Percentiles rank a stretch among this genome's conserved stretches.
These are phyloP conservation scores for Chrysaora quinquecirrha DNA, from an alignment of 30 jellyfish, hydroid and myxozoan genomes.

Conservation along the genomic window DNA sequence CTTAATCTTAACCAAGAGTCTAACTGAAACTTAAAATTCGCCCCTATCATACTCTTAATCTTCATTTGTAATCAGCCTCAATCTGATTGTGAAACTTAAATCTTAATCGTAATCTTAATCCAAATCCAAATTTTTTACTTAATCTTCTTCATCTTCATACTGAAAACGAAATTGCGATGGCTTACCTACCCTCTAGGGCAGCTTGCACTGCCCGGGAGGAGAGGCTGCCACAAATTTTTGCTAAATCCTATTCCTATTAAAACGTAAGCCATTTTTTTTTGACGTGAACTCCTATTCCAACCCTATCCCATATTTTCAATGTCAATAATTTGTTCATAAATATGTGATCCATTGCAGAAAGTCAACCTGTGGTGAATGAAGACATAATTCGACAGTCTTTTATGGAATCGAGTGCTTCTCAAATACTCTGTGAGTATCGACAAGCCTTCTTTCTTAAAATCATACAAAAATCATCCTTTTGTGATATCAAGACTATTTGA, in stretches of 20 bases:
- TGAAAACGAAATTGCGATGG: too few relatives aligned
- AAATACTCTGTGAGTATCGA: slow-evolving; percentile 1
- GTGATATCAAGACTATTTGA: neutral
- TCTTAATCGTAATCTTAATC: too few relatives aligned
- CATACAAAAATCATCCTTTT: too few relatives aligned
- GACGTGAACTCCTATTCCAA: neutral
- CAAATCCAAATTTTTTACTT: too few relatives aligned
- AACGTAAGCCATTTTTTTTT: neutral
- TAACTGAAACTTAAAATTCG: neutral
- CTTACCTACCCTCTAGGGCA: too few relatives aligned
- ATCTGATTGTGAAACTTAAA: neutral
- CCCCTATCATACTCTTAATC: neutral
- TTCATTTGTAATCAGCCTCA: neutral
- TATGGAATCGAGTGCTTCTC: slow-evolving; percentile 11
- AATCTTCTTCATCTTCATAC: too few relatives aligned
- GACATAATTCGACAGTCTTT: slow-evolving; percentile 35
- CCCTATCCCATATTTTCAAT: neutral
- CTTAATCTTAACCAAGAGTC: neutral
- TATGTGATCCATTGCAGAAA: slow-evolving; percentile 1
- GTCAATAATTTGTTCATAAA: neutral
- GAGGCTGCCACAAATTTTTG: too few relatives aligned
- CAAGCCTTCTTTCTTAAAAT: too few relatives aligned
- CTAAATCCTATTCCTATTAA: too few relatives aligned
- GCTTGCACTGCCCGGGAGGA: too few relatives aligned
- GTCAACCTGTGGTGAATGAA: slow-evolving; percentile 56